A percentile compares a stretch with the other conserved stretches of the same genome.
phyloP scores from a whole-genome alignment of 1,140 invertebrate species.

The Drepana arcuata region DNA sequence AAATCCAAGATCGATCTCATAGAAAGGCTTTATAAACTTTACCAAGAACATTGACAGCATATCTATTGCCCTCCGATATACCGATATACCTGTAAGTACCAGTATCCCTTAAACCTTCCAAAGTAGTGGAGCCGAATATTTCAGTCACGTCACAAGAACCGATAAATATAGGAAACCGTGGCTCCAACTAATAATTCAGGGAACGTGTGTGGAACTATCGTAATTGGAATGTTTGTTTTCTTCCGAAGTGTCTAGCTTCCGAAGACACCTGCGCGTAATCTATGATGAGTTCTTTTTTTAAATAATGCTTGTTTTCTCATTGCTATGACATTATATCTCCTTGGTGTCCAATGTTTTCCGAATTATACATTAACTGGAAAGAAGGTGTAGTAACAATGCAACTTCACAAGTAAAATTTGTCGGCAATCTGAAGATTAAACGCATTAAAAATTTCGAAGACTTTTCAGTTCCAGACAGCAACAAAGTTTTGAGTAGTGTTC shows the following conservation, averaged over 20 bases:
- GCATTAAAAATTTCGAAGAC: not conserved
- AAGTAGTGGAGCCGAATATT: slow-evolving; percentile 7
- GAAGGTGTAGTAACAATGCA: not conserved
- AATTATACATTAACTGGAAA: not conserved
- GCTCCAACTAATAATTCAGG: slow-evolving; percentile 17
- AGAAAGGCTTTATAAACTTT: not conserved
- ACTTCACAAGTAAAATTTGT: not conserved
- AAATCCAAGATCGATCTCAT: not conserved
- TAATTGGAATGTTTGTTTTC: slow-evolving; percentile 12
- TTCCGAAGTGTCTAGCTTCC: not conserved
- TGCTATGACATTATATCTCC: not conserved
- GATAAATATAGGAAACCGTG: slow-evolving; percentile 20
- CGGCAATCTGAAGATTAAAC: not conserved
- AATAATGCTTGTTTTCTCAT: not conserved
- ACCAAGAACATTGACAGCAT: no score
- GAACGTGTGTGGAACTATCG: slow-evolving; percentile 14
- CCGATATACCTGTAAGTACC: not conserved
- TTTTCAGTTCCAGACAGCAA: slow-evolving; percentile 11
- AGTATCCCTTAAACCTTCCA: not conserved
- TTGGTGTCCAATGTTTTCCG: not conserved
- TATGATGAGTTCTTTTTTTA: not conserved
- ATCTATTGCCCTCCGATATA: not conserved
- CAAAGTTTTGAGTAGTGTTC: slow-evolving; percentile 13
- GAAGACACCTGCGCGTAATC: not conserved
- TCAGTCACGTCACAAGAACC: slow-evolving; percentile 17